Evolutionary conservation across 2,797 vertebrate genomes (phyloP).

Genomic region (Morus bassanus): DNA sequence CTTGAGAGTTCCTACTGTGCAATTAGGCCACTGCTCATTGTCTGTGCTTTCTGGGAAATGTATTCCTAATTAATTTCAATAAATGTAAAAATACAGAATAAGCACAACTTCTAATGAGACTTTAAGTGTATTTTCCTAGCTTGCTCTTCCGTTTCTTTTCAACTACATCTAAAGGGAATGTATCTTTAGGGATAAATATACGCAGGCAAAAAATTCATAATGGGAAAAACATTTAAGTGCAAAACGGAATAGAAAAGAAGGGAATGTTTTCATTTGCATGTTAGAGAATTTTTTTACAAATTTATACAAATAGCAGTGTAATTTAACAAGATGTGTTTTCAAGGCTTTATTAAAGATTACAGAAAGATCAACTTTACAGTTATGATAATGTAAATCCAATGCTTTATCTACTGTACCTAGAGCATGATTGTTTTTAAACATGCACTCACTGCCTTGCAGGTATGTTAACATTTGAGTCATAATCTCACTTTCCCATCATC

Average conservation of each 20-base stretch:
- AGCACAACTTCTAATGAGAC: neutral
- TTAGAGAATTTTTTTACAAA: neutral
- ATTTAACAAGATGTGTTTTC: neutral
- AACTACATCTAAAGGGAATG: neutral
- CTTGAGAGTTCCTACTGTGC: neutral
- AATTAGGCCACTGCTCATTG: neutral
- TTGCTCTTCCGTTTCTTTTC: neutral
- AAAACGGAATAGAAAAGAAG: neutral
- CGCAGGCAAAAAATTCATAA: neutral
- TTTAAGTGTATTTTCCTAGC: neutral
- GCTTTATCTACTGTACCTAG: neutral
- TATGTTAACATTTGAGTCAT: neutral
- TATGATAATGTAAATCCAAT: neutral
- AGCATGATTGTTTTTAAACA: neutral
- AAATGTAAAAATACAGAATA: neutral
- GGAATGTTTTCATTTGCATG: neutral
- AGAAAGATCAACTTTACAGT: neutral
- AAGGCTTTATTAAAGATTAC: neutral
- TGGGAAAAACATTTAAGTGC: neutral
- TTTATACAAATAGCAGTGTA: neutral
- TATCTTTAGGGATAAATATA: neutral
- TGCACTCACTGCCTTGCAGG: neutral
- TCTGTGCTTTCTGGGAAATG: neutral
- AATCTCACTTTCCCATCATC: neutral
- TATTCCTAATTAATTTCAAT: slow-evolving; percentile 9